phyloP scores from a whole-genome alignment of 2,888 invertebrate genomes.

The Drosophila neotestacea region DNA sequence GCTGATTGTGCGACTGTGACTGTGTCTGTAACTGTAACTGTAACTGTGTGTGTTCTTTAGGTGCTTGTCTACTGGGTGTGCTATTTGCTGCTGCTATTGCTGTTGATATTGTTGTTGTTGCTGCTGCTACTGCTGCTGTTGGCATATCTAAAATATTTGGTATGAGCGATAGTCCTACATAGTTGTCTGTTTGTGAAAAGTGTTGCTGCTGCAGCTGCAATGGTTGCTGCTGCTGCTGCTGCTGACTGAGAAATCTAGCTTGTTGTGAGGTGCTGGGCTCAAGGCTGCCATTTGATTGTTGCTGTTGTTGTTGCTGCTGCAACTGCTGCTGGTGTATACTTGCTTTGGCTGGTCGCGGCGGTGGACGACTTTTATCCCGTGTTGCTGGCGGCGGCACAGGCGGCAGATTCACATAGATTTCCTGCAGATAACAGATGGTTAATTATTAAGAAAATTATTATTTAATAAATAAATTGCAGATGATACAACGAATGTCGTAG shows the following conservation, averaged over 20 bases:
- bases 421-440: conserved; percentile 56
- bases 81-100: conserved; percentile 41
- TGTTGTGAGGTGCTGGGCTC: conserved; percentile 75
- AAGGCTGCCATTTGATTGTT: conserved; percentile 44
- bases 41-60: conserved; percentile 38
- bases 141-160: conserved; percentile 73
- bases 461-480: background rate
- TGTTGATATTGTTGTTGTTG: conserved; percentile 37
- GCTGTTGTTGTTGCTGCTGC: conserved; percentile 48
- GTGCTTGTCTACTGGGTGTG: conserved; percentile 58
- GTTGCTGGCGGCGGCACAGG: conserved; percentile 76
- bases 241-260: conserved; percentile 73
- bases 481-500: background rate
- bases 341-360: conserved; percentile 83
- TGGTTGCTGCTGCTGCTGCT: conserved; percentile 67
- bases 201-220: conserved; percentile 78
- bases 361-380: conserved; percentile 74
- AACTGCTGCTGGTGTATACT: conserved; percentile 71
- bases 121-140: conserved; percentile 46
- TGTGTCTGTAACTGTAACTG: conserved; percentile 30
- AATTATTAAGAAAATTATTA: conserved; percentile 7
- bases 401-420: conserved; percentile 84
- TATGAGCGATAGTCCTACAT: conserved; percentile 81
- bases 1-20: conserved; percentile 55
- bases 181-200: conserved; percentile 81